A percentile compares a stretch with the other conserved stretches of the same genome.
Conservation (phyloP, 2,888 invertebrate genomes). For the Fabriciana adippe region DNA sequence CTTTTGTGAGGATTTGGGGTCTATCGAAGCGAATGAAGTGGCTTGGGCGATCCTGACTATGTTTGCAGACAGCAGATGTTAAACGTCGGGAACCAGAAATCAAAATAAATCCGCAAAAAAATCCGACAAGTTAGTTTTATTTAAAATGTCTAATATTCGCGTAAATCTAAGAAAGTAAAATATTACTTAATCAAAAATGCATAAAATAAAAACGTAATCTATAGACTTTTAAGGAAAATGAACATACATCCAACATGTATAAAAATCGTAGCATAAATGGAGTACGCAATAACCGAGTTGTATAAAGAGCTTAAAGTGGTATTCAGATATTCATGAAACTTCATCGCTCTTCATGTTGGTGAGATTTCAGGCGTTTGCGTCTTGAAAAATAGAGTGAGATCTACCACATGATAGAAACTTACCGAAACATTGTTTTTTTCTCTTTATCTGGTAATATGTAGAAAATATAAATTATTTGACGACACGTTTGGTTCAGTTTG, state of each 20-base stretch:
- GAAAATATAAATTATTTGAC: too few relatives aligned
- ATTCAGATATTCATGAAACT: conserved; percentile 37
- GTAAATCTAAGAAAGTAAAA: too few relatives aligned
- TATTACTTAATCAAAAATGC: background rate
- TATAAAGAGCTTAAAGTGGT: conserved; percentile 15
- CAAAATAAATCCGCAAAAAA: too few relatives aligned
- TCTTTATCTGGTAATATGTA: background rate
- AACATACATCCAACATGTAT: background rate
- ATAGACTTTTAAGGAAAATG: background rate
- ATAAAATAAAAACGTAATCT: background rate
- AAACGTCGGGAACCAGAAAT: too few relatives aligned
- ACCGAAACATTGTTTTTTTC: background rate
- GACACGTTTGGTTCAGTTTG: too few relatives aligned
- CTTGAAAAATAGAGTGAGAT: conserved; percentile 4
- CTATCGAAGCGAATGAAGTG: too few relatives aligned
- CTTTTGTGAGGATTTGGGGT: too few relatives aligned
- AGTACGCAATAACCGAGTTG: conserved; percentile 3
- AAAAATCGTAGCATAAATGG: background rate
- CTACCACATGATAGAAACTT: background rate
- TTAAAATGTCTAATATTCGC: too few relatives aligned
- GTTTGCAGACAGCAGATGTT: too few relatives aligned
- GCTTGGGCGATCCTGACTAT: too few relatives aligned
- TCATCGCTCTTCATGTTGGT: conserved; percentile 12
- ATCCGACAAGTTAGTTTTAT: too few relatives aligned
- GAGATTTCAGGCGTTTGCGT: conserved; percentile 5